Evolutionary conservation across 2,888 invertebrate species (phyloP), one percentile per base, ranked within the genome.

Genomic region (Kryphioiulus occultus): DNA sequence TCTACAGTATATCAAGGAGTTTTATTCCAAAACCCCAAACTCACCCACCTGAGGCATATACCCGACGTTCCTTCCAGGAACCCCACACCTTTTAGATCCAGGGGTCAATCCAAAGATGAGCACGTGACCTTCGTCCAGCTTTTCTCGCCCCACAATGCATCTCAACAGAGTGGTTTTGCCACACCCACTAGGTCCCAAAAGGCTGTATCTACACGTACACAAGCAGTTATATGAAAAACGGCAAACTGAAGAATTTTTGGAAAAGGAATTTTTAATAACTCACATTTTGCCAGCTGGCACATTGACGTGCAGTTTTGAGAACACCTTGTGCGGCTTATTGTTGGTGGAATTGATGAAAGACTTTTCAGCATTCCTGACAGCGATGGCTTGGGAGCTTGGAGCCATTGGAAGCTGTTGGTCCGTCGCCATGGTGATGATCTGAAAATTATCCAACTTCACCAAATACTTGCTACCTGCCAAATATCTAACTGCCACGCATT

Each of bases 1-100:
- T n/a, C n/a, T n/a, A n/a, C n/a, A n/a, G n/a, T n/a, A n/a, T n/a
- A 35, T 35, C 35, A 35, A 7, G 7, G 35, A 2, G 35, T 35
- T 2, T 4, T 4, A 35, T 4, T 35, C 2, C 7, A 35, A 35
- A 35, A 35, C 7, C 7, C 2, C 3, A 7, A 7, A 2, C 2
- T 35, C 35, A 82, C 82, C 12, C 1, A 82, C 82, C 82, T 82
- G 82, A 4, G 82, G 82, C 82, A 82, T n/a, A n/a, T 82, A 82
- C 3, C 82, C 82, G 10, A 82, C 82, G 15, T 30, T 32, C 30
- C 30, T 26, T 30, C 82, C 82, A 22, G 82, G 82, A 10, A 82
- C 22, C 26, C 32, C 82, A 1, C 82, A 82, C 15, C 1, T 12
- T 30, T 82, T 32, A 10, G 82, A 82, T 32, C 82, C 82, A 82